A percentile compares a stretch with the other conserved stretches of the same genome.
Evolutionary conservation across 1,140 invertebrate species (phyloP).

Genomic region (Drosophila subobscura): DNA sequence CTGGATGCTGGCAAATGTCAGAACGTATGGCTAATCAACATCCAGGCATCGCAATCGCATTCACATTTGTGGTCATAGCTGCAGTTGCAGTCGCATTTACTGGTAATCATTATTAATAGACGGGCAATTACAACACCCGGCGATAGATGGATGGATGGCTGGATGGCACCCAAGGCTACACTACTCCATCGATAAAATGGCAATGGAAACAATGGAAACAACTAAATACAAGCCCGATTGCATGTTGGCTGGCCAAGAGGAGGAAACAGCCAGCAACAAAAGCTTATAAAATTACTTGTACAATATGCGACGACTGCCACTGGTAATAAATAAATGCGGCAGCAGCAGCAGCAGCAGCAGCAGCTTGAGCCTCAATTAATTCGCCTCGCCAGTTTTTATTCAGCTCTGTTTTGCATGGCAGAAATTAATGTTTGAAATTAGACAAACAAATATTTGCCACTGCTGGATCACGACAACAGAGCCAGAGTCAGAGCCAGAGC

Average conservation of each 20-base stretch:
- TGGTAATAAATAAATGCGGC: constrained; percentile 65
- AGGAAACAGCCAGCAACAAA: constrained; percentile 46
- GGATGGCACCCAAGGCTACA: constrained; percentile 52
- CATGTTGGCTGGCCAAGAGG: constrained; percentile 44
- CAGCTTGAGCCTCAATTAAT: constrained; percentile 66
- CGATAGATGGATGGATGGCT: constrained; percentile 23
- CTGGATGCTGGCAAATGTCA: constrained; percentile 70
- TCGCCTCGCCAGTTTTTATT: constrained; percentile 20
- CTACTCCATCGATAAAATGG: constrained; percentile 30
- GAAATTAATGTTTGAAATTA: constrained; percentile 73
- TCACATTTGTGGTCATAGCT: constrained; percentile 32
- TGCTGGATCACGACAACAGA: constrained; percentile 67
- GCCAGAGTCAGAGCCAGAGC: too few relatives aligned
- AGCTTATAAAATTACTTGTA: constrained; percentile 56
- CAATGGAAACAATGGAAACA: constrained; percentile 27
- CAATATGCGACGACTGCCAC: constrained; percentile 53
- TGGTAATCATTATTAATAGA: constrained; percentile 78
- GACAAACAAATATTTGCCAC: constrained; percentile 73
- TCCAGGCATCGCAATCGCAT: constrained; percentile 42
- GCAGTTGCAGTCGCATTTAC: constrained; percentile 46
- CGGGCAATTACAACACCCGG: constrained; percentile 69
- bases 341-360: constrained; percentile 44
- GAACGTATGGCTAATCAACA: constrained; percentile 61
- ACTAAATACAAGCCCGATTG: constrained; percentile 20
- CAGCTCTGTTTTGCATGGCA: constrained; percentile 64